These are phyloP conservation scores for Calonectris borealis DNA, from an alignment of 2,113 vertebrate genomes.

Conservation along the genomic window DNA sequence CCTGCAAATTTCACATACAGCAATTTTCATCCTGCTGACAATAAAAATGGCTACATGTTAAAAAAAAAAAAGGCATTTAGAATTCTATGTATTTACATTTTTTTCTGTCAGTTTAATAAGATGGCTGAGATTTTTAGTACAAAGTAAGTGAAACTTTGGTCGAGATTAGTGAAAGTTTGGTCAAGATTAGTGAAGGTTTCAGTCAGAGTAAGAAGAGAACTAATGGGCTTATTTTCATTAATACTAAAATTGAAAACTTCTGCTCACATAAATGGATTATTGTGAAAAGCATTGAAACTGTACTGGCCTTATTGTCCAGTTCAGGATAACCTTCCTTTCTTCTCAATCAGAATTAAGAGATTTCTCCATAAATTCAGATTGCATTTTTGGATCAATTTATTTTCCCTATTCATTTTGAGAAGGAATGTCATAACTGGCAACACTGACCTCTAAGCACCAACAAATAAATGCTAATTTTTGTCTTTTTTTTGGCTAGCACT, in stretches of 20 bases:
- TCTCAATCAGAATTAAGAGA: background rate
- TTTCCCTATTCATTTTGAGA: background rate
- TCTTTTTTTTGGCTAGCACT: background rate
- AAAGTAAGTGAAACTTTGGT: background rate
- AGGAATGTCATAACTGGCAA: background rate
- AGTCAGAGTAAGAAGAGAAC: background rate
- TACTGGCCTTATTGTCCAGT: background rate
- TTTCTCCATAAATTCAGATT: background rate
- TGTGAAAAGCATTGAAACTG: background rate
- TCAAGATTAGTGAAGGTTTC: background rate
- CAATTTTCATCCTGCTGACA: background rate
- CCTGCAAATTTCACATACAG: background rate
- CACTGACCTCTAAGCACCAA: background rate
- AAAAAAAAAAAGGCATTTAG: background rate
- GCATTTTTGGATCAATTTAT: background rate
- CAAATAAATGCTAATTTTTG: background rate
- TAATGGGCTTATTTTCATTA: background rate
- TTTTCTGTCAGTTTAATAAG: background rate
- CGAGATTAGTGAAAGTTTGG: background rate
- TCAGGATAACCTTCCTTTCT: background rate
- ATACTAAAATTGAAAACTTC: background rate
- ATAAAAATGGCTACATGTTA: background rate
- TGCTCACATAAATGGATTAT: background rate
- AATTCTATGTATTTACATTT: background rate
- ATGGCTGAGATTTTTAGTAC: background rate